Evolutionary conservation across 2,888 invertebrate genomes (phyloP).

Genomic region (Melangyna quadrimaculata): DNA sequence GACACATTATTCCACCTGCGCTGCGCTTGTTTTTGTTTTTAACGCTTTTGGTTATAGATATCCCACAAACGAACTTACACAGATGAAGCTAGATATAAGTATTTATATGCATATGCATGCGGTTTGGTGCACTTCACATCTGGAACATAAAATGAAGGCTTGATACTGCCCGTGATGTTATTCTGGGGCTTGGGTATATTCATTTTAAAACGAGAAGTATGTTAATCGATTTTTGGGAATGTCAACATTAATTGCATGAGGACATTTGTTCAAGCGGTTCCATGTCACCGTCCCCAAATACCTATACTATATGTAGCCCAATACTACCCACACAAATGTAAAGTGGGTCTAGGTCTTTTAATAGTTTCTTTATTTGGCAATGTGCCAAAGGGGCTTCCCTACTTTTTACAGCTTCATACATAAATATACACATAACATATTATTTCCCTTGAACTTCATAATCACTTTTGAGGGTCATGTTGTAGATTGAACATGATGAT

Average conservation of each 20-base stretch:
- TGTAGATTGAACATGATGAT: too few relatives aligned
- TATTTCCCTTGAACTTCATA: constrained; percentile 60
- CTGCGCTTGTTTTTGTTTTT: constrained; percentile 35
- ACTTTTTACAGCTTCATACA: constrained; percentile 9
- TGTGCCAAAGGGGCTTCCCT: constrained; percentile 40
- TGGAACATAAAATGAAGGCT: constrained; percentile 21
- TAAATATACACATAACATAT: background rate
- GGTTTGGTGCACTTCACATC: constrained; percentile 41
- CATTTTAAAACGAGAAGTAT: background rate
- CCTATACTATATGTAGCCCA: background rate
- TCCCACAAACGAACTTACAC: background rate
- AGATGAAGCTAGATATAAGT: background rate
- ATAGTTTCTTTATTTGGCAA: constrained; percentile 53
- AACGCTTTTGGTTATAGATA: constrained; percentile 18
- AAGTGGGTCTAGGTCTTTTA: background rate
- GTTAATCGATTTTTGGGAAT: constrained; percentile 53
- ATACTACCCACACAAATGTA: background rate
- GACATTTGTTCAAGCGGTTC: background rate
- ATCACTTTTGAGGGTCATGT: constrained; percentile 61
- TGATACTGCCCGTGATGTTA: constrained; percentile 3
- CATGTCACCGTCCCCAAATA: background rate
- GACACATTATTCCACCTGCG: constrained; percentile 47
- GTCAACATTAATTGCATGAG: constrained; percentile 11
- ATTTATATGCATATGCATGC: background rate
- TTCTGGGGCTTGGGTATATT: background rate